phyloP scores from a whole-genome alignment of 2,113 vertebrate species.

The Hyaena hyaena region DNA sequence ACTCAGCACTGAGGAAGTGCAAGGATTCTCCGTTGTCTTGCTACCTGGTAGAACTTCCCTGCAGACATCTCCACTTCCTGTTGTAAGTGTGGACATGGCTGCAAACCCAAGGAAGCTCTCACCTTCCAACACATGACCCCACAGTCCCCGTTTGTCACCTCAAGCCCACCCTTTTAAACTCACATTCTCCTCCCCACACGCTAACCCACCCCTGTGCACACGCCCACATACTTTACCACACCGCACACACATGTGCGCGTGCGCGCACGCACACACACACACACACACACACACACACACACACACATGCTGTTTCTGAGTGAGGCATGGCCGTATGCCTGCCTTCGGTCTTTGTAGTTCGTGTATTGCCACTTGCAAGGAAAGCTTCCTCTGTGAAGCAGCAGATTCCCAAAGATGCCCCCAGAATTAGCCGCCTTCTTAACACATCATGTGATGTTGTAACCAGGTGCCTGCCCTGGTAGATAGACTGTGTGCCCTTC shows the following conservation, averaged over 20 bases:
- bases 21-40: accelerated
- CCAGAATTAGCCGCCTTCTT: background rate
- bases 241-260: no score
- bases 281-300: no score
- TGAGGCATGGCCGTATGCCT: accelerated
- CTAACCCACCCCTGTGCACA: background rate
- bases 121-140: accelerated
- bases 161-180: background rate
- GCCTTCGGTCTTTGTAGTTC: no score
- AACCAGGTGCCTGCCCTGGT: accelerated
- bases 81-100: accelerated
- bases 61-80: background rate
- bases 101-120: accelerated
- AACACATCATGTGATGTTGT: accelerated
- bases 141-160: background rate
- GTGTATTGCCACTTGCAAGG: background rate
- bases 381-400: background rate
- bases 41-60: no score
- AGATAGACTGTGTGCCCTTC: accelerated
- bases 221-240: background rate
- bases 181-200: background rate
- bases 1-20: accelerated
- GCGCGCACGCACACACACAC: no score
- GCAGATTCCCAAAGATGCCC: no score
- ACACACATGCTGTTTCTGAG: background rate